Conservation (phyloP, 2,797 vertebrate species). For the Glossophaga mutica region DNA sequence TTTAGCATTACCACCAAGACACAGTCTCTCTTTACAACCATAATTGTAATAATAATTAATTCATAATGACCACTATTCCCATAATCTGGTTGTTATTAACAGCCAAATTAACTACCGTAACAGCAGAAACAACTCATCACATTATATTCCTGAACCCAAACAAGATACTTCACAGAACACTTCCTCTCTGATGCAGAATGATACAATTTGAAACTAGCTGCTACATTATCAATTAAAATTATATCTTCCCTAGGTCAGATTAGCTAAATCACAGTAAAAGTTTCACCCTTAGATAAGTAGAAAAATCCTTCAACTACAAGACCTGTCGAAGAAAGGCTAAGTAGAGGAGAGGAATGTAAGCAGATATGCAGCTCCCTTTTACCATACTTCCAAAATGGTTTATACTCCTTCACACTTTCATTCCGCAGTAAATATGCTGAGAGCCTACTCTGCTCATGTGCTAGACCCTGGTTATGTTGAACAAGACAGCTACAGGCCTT, state of each 20-base stretch:
- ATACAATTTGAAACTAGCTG: constrained; percentile 47
- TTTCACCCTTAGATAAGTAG: background rate
- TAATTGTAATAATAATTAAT: constrained; percentile 8
- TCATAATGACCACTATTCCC: background rate
- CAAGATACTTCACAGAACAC: background rate
- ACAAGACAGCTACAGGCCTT: background rate
- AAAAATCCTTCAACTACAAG: background rate
- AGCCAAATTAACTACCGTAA: background rate
- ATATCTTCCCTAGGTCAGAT: background rate
- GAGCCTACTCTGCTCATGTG: background rate
- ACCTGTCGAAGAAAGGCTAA: background rate
- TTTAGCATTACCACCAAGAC: background rate
- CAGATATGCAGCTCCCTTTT: background rate
- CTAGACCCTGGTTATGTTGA: background rate
- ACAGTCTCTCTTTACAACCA: background rate
- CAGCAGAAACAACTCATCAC: background rate
- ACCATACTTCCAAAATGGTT: background rate
- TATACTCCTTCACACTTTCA: background rate
- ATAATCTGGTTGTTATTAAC: background rate
- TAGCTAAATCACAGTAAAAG: background rate
- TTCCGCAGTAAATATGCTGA: background rate
- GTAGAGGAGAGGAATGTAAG: background rate
- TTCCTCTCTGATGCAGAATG: constrained; percentile 7
- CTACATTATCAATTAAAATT: constrained; percentile 46
- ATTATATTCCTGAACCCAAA: constrained; percentile 37